Base-by-base conservation (phyloP, 2,888 invertebrate species). In the Nomada fabriciana region DNA sequence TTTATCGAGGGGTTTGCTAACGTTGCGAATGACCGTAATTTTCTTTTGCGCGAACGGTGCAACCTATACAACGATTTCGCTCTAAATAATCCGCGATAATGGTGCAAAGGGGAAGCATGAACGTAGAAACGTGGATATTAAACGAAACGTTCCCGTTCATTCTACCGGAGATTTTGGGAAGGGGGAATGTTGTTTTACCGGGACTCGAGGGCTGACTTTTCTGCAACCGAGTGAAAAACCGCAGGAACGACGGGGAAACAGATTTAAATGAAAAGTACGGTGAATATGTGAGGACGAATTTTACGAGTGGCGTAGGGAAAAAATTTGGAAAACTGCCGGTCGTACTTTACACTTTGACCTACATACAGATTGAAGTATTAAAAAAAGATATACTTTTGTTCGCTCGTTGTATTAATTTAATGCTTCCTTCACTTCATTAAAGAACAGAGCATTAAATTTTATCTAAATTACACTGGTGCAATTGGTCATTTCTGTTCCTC, bases 11-110 rank as follows among this genome's bases (percentile, higher is more conserved):
- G 60, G 60, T 29, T 18, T 9, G n/a, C 9, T 50, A 18, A 47
- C 64, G 64, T 76, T 76, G 59, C 76, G 70, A 76, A 80, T 64
- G 70, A 50, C 67, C 36, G 11, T 13, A 60, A 50, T 65, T 53
- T 61, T 52, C 57, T 52, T 52, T 47, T 15, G 65, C 64, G 20
- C 53, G 52, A 42, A 53, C 36, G 25, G 55, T 15, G 50, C 64
- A 80, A 77, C 80, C 80, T 42, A 72, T 59, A 67, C 77, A 60
- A 15, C 23, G 36, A 53, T 65, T 73, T 60, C 42, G 50, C 64
- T 61, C 53, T 61, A 50, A 84, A 70, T 59, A 70, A 77, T 75
- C 36, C n/a, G 57, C 47, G 71, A 80, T 78, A 65, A 72, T 53
- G 71, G 25, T 55, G 47, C 36, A 36, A 47, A 25, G 47, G 50